Base-by-base conservation (phyloP, 2,113 vertebrate species). In the Planiliza haematocheilus region DNA sequence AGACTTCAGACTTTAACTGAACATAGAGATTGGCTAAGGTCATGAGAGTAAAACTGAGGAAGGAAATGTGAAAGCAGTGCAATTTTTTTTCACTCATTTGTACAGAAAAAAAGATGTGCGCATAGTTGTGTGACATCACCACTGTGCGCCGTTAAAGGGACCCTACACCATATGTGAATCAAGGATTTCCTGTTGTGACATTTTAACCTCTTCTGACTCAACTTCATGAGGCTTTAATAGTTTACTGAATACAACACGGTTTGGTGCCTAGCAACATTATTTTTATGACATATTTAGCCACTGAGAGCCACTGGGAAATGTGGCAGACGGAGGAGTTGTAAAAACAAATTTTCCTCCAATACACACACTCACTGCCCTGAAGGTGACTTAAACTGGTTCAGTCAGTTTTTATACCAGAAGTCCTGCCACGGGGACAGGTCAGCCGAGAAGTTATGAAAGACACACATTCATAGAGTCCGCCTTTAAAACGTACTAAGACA, bases 51-150 rank as follows among this genome's bases (percentile, higher is more conserved):
- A 55, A 52, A 68, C 4, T 0, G 11, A 59, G 56, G 48, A 42
- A 46, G 45, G 36, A 66, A n/a, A 41, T 4, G 41, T 14, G 45
- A 43, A 51, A 37, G 37, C 24, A 65, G 49, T 30, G 24, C 24
- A 68, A 68, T 21, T 30, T 43, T 63, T 65, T 59, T 55, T 13
- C 9, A 56, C n/a, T 46, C 10, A 13, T 13, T 30, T 30, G 24
- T 3, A 52, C 17, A 62, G 18, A 10, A 51, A 48, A n/a, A 67
- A 55, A 10, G 12, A 36, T 1, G 4, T 37, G 45, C 0, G 2
- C 56, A n/a, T n/a, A n/a, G n/a, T 39, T 49, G 0, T 58, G 43
- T 73, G 83, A 89, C 74, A 75, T 83, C 61, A 90, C 80, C 66
- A 65, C 20, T 14, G 10, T 58, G 75, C 18, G 21, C 61, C 82